These are phyloP conservation scores for Plagiodera versicolora DNA, from an alignment of 2,888 invertebrate genomes.

Conservation along the genomic window DNA sequence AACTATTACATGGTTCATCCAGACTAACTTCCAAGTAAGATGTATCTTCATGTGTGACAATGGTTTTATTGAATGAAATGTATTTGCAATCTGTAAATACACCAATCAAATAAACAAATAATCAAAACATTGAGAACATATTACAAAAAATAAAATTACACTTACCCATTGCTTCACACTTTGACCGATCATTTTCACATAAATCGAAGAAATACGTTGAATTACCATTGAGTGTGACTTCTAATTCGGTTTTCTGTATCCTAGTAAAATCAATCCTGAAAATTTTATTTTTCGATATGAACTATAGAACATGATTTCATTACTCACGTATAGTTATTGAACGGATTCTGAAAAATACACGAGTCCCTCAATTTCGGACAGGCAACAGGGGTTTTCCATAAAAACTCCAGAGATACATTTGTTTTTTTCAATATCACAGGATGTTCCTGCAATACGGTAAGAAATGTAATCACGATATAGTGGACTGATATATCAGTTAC, in stretches of 20 bases:
- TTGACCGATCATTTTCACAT: neutral
- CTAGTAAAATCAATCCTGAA: slow-evolving; percentile 2
- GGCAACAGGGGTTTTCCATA: slow-evolving; percentile 2
- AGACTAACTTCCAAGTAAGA: slow-evolving; percentile 4
- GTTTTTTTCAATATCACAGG: neutral
- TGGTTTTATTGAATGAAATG: slow-evolving; percentile 1
- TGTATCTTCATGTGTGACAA: neutral
- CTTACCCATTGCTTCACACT: neutral
- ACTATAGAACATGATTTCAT: neutral
- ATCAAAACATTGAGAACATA: neutral
- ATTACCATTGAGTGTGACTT: neutral
- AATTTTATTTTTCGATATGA: neutral
- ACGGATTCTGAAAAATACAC: slow-evolving; percentile 1
- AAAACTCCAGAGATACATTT: neutral
- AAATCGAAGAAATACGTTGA: neutral
- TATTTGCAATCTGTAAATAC: slow-evolving; percentile 6
- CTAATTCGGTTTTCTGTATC: neutral
- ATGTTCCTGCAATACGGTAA: neutral
- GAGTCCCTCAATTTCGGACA: neutral
- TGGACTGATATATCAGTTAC: no score
- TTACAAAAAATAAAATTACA: neutral
- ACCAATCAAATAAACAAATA: no score
- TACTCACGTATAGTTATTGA: slow-evolving; percentile 3
- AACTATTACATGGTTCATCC: neutral
- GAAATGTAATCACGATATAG: neutral